Evolutionary conservation across 1,140 invertebrate species (phyloP).

Genomic region (Drosophila nigromelanica): DNA sequence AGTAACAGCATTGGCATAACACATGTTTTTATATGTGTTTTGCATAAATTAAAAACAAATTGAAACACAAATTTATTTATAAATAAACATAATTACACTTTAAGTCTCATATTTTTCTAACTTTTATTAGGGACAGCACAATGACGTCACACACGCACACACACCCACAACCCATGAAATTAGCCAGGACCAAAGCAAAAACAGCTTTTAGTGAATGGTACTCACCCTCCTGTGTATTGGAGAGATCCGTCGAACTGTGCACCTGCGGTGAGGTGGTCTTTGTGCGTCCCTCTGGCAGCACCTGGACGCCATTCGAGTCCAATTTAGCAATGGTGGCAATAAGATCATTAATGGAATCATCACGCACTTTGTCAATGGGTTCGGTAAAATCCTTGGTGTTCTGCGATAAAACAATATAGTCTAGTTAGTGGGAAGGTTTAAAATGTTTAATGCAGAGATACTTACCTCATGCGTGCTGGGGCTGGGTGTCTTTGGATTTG

Average conservation of each 20-base stretch:
- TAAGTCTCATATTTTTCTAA: too few species aligned
- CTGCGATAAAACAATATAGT: conserved; percentile 20
- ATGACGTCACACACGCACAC: background rate
- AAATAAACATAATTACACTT: too few species aligned
- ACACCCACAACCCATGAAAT: conserved; percentile 7
- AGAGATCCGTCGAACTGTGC: conserved; percentile 87
- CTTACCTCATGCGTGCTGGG: conserved; percentile 86
- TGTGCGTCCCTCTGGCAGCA: conserved; percentile 85
- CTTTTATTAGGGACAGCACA: too few species aligned
- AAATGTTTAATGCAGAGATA: too few species aligned
- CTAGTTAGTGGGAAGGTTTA: background rate
- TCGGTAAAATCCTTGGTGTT: conserved; percentile 84
- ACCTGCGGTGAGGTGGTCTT: conserved; percentile 86
- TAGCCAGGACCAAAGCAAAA: conserved; percentile 14
- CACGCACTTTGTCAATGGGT: conserved; percentile 90
- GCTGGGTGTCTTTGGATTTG: conserved; percentile 92
- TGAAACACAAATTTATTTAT: too few species aligned
- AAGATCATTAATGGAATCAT: conserved; percentile 92
- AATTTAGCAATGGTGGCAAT: conserved; percentile 93
- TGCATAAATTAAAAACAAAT: too few species aligned
- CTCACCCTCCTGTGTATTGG: conserved; percentile 83
- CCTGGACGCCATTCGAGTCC: conserved; percentile 92
- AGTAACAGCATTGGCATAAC: too few species aligned
- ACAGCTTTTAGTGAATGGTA: conserved; percentile 2
- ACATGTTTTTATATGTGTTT: too few species aligned